Evolutionary conservation across 2,797 vertebrate genomes (phyloP).

Genomic region (Cossypha dichroa): DNA sequence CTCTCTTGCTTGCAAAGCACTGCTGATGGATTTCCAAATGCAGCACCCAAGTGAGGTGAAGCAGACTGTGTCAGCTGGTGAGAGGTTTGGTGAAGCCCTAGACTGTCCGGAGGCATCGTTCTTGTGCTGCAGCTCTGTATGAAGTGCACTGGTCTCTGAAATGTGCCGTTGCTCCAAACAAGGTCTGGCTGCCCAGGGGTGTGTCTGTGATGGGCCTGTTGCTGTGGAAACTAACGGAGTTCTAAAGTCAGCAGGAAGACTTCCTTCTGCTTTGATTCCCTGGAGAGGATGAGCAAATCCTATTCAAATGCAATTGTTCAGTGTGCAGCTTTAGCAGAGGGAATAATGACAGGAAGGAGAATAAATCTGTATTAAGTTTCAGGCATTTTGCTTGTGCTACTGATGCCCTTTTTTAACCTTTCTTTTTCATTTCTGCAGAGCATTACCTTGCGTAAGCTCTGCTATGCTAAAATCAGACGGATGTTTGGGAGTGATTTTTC

Average conservation of each 20-base stretch:
- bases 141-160: neutral
- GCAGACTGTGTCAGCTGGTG: neutral
- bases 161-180: neutral
- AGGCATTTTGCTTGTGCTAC: conserved; percentile 11
- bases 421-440: neutral
- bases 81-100: neutral
- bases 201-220: neutral
- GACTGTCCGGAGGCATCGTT: accelerated
- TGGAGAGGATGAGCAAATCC: neutral
- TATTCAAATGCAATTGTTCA: conserved; percentile 34
- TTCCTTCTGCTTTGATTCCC: conserved; percentile 22
- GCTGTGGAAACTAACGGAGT: conserved; percentile 14
- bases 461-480: neutral
- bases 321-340: neutral
- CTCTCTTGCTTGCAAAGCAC: neutral
- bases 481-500: neutral
- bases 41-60: accelerated
- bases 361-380: neutral
- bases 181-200: neutral
- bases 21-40: neutral
- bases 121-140: neutral
- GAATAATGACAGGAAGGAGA: conserved; percentile 5
- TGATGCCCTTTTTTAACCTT: neutral
- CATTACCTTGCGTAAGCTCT: neutral
- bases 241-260: conserved; percentile 1